A percentile compares a stretch with the other conserved stretches of the same genome.
Conservation (phyloP, 2,113 vertebrate genomes). For the Eonycteris spelaea region DNA sequence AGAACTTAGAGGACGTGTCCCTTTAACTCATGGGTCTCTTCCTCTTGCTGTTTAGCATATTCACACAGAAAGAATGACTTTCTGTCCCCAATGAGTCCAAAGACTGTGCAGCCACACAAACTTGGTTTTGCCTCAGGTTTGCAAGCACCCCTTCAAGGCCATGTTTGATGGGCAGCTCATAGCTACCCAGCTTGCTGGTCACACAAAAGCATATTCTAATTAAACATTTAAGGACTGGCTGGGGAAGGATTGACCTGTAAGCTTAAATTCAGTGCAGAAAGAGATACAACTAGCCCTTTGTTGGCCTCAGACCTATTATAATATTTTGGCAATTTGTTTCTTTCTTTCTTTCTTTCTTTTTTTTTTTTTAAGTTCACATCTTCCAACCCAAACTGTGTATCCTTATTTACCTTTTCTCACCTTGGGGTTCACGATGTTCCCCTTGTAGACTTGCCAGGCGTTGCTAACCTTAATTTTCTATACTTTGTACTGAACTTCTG, state of each 20-base stretch:
- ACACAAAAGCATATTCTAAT: background rate
- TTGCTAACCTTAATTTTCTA: background rate
- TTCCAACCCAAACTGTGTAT: background rate
- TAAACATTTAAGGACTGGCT: background rate
- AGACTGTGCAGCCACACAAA: background rate
- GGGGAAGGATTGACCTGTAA: background rate
- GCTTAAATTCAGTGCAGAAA: background rate
- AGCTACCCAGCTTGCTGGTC: background rate
- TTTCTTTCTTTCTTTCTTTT: no score
- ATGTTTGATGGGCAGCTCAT: background rate
- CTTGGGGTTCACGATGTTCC: background rate
- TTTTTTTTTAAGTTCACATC: background rate
- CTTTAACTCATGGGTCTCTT: background rate
- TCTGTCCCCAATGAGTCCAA: background rate
- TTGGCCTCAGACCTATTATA: accelerated
- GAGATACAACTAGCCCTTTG: background rate
- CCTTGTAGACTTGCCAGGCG: background rate
- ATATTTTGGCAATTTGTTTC: background rate
- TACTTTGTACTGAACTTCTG: background rate
- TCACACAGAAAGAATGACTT: background rate
- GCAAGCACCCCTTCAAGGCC: accelerated
- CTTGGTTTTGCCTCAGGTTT: background rate
- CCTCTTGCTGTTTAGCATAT: background rate
- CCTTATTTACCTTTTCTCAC: background rate
- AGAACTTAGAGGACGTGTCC: background rate